phyloP scores from a whole-genome alignment of 2,797 vertebrate genomes.

The Okamejei kenojei region DNA sequence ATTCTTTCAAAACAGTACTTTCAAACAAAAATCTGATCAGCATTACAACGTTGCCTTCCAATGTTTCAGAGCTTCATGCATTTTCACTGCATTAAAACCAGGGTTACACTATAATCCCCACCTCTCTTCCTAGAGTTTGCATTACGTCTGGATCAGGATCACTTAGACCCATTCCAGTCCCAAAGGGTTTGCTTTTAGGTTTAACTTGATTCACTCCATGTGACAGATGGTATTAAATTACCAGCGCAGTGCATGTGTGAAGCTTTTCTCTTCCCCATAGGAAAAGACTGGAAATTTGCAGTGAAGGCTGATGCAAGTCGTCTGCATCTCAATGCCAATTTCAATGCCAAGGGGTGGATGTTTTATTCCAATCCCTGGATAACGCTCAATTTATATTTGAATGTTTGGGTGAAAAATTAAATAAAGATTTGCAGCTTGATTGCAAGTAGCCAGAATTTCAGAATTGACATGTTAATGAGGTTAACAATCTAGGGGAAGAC shows the following conservation, averaged over 20 bases:
- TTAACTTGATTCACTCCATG: slow-evolving; percentile 21
- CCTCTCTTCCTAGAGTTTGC: background rate
- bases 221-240: slow-evolving; percentile 32
- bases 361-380: background rate
- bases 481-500: background rate
- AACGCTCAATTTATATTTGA: background rate
- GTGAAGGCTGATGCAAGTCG: background rate
- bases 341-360: background rate
- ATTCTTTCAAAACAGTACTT: background rate
- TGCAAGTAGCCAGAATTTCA: background rate
- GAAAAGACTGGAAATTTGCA: slow-evolving; percentile 29
- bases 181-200: slow-evolving; percentile 21
- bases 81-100: background rate
- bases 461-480: background rate
- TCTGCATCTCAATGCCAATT: background rate
- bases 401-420: background rate
- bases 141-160: background rate
- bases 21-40: background rate
- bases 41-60: slow-evolving; percentile 22
- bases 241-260: background rate
- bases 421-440: background rate
- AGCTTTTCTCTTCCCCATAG: background rate
- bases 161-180: background rate
- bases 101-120: background rate
- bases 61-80: background rate